Base-by-base conservation (phyloP, 2,888 invertebrate genomes). In the Ditula angustiorana region DNA sequence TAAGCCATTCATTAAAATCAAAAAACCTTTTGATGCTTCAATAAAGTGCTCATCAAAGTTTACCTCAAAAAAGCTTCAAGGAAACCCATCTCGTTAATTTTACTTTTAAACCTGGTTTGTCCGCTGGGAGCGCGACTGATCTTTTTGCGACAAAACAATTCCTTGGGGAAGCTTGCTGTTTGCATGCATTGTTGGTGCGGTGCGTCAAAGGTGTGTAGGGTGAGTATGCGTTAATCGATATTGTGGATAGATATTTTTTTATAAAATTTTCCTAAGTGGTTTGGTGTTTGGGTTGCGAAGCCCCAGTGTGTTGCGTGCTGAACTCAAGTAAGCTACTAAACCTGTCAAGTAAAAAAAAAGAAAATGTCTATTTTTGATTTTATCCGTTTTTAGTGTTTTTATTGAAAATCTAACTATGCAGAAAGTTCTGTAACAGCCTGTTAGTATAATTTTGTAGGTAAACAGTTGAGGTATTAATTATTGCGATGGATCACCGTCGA, bases 131-230 rank as follows among this genome's bases (percentile, higher is more conserved):
- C 49, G 67, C 49, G 67, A 66, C 78, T 89, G 88, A 88, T 90
- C 90, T 88, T 86, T 85, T 84, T 70, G 71, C 72, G 81, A 85
- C 85, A 87, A 85, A 82, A 83, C 83, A 77, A 71, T 75, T 77
- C 88, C 88, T 67, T 77, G 84, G 90, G 89, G 87, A 74, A 74
- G 79, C 82, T 85, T 83, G 83, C 80, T 78, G 83, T 82, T 80
- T 81, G 78, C 78, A 79, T 87, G 82, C 85, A 88, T 90, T 90
- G 88, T 90, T 90, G 88, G 86, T 83, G 84, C 79, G 78, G 81
- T 75, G 76, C 82, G 75, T 83, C 82, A 82, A 85, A 84, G 74
- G 68, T 62, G 65, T 52, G 68, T 80, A 79, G 68, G 74, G 77
- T 79, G 78, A 69, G 80, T 13, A 71, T 69, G 62, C n/a, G 11